phyloP scores from a whole-genome alignment of 2,113 vertebrate species.

The Dendrocopos noguchii region DNA sequence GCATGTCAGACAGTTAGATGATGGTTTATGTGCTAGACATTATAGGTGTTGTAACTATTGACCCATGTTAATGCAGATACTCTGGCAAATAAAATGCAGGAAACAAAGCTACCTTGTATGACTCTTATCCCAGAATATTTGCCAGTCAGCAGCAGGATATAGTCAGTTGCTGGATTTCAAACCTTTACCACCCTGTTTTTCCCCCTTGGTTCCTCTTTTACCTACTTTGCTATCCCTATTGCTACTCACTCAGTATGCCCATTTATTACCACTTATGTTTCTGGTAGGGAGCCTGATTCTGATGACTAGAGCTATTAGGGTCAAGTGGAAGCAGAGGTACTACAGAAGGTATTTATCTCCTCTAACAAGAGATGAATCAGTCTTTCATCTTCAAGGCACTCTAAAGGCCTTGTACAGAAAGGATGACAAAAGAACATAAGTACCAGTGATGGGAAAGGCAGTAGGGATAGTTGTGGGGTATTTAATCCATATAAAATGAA shows the following conservation, averaged over 20 bases:
- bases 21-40: constrained; percentile 67
- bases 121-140: neutral
- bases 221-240: neutral
- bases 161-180: neutral
- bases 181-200: neutral
- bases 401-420: neutral
- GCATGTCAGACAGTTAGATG: constrained; percentile 56
- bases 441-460: neutral
- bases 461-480: neutral
- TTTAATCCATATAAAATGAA: neutral
- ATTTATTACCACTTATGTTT: neutral
- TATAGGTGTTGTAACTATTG: constrained; percentile 44
- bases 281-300: neutral
- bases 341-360: neutral
- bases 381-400: neutral
- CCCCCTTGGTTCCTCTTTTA: neutral
- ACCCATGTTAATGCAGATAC: constrained; percentile 48
- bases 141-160: neutral
- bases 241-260: neutral
- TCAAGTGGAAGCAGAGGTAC: neutral
- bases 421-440: neutral
- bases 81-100: constrained; percentile 40
- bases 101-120: constrained; percentile 39
- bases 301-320: neutral
- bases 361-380: neutral